Base-by-base conservation (phyloP, 2,113 vertebrate species). In the Hucho hucho region DNA sequence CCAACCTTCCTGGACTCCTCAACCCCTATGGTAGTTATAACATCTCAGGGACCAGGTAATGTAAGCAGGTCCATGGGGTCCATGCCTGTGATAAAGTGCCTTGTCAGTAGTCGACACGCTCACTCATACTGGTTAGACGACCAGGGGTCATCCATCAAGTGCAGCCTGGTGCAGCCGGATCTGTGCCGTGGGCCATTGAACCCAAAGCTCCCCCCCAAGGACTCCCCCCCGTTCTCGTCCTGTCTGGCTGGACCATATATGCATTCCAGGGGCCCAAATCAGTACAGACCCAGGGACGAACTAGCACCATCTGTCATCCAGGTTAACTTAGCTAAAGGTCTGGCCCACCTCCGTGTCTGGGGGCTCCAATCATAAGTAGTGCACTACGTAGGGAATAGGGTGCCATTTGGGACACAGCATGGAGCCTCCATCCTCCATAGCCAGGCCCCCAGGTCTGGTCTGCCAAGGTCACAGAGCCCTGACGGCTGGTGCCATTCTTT, bases 261-360 rank as follows among this genome's bases (percentile, higher is more conserved):
- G 24, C 71, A 47, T 76, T 66, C 47, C 70, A 70, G 72, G 46
- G 37, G 37, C 37, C 9, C 37, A 11, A 43, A 43, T 43, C 37
- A 43, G 9, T 43, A 43, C 7, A 43, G 37, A 29, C 76, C 53
- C 14, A 22, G 59, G 49, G 74, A 66, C 63, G 3, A 59, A 18
- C 69, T 24, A 53, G 63, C 29, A 43, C 73, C 73, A 80, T 80
- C 78, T 80, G 78, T 75, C 74, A 58, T 63, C 68, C 29, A 46
- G 47, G 37, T 24, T 22, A 66, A 12, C 64, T 64, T 20, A 13
- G 18, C 58, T 9, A 11, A 43, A 43, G 9, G 72, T 20, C 58
- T n/a, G 58, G 58, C 9, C 37, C 63, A 67, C 47, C 26, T 11
- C 11, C 9, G 26, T 9, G 28, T 25, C 47, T 28, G 4, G 72